Conservation (phyloP, 2,888 invertebrate genomes). For the Heliothis peltigera region DNA sequence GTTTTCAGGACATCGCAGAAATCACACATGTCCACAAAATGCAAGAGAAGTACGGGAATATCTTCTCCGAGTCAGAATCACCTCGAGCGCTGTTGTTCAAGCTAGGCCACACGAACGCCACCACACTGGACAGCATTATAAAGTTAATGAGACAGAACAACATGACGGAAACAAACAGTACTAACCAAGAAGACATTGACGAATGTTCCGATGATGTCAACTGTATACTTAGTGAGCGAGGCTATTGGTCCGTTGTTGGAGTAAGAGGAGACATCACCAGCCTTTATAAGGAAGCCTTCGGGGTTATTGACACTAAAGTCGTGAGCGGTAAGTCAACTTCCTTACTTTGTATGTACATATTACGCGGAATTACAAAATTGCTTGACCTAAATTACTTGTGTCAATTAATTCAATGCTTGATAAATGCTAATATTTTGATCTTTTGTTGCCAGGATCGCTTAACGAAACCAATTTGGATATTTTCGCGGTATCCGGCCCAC, state of each 20-base stretch:
- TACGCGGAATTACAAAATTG: too few species aligned
- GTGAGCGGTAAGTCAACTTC: constrained; percentile 77
- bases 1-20: constrained; percentile 80
- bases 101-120: constrained; percentile 80
- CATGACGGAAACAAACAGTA: constrained; percentile 73
- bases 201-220: constrained; percentile 69
- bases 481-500: constrained; percentile 81
- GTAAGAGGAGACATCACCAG: constrained; percentile 80
- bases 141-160: constrained; percentile 84
- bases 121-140: constrained; percentile 77
- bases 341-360: background rate
- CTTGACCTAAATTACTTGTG: too few species aligned
- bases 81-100: constrained; percentile 80
- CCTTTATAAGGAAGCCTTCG: constrained; percentile 77
- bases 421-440: background rate
- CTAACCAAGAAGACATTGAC: constrained; percentile 66
- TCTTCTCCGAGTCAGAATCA: constrained; percentile 80
- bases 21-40: constrained; percentile 78
- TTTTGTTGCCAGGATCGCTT: constrained; percentile 59
- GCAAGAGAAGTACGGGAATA: constrained; percentile 76
- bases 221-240: constrained; percentile 73
- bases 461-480: constrained; percentile 71
- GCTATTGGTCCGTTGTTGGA: constrained; percentile 79
- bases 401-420: too few species aligned
- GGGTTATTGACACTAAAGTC: constrained; percentile 90